A percentile compares a stretch with the other conserved stretches of the same genome.
These are phyloP conservation scores for Euphysa ruthae DNA, from an alignment of 30 jellyfish, hydroid and myxozoan genomes.

Conservation along the genomic window DNA sequence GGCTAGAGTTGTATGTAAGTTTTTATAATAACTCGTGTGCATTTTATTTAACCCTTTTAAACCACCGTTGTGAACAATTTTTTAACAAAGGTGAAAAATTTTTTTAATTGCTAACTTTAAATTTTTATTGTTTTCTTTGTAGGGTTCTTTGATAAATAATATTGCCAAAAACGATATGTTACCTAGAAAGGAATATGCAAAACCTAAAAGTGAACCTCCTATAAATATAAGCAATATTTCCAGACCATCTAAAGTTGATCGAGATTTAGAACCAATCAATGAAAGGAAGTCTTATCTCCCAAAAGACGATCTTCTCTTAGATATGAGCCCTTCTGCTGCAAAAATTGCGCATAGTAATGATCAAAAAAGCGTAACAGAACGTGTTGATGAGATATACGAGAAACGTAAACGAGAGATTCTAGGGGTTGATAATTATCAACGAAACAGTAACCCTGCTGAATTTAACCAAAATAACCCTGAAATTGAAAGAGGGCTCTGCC, in stretches of 20 bases:
- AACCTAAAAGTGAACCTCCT: not conserved
- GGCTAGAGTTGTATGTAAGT: no score
- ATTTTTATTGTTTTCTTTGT: not conserved
- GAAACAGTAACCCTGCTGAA: not conserved
- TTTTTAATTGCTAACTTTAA: not conserved
- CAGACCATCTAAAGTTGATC: slow-evolving; percentile 3
- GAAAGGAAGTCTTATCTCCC: not conserved
- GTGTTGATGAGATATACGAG: slow-evolving; percentile 33
- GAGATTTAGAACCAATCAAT: no score
- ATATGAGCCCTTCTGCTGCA: not conserved
- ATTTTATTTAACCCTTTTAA: no score
- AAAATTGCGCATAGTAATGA: not conserved
- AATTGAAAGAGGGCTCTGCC: no score
- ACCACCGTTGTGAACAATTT: no score
- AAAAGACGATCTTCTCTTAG: not conserved
- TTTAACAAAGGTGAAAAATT: not conserved
- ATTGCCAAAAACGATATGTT: not conserved
- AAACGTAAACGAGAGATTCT: slow-evolving; percentile 26
- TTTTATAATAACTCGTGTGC: no score
- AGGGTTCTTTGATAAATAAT: not conserved
- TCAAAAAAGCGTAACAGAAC: not conserved
- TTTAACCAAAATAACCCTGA: no score
- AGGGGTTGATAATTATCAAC: not conserved
- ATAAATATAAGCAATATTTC: no score
- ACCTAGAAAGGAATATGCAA: not conserved